phyloP scores from a whole-genome alignment of 2,797 vertebrate genomes.

The Tenualosa thibaudeaui region DNA sequence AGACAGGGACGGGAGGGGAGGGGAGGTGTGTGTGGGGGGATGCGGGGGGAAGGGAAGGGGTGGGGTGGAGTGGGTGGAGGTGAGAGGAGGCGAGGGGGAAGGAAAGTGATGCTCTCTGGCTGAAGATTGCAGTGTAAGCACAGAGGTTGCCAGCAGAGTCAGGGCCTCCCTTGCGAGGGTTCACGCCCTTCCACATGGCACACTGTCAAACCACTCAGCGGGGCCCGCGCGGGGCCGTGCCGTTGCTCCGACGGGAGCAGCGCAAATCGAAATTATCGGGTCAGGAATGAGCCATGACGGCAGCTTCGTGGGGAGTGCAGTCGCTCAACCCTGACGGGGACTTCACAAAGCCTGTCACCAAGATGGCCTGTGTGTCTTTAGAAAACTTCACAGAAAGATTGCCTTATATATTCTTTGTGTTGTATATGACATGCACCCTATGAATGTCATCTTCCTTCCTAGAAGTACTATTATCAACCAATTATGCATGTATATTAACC shows the following conservation, averaged over 20 bases:
- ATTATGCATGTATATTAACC: neutral
- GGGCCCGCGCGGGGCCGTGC: neutral
- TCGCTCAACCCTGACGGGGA: neutral
- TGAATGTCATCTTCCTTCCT: neutral
- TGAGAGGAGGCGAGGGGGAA: neutral
- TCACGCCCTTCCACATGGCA: conserved; percentile 20
- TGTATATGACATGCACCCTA: neutral
- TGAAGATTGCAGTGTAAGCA: conserved; percentile 20
- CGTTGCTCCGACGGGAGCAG: neutral
- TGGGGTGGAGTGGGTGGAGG: neutral
- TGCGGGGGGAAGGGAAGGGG: neutral
- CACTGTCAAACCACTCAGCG: conserved; percentile 3
- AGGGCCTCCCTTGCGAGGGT: neutral
- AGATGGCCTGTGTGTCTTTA: neutral
- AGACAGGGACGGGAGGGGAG: neutral
- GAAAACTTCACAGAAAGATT: neutral
- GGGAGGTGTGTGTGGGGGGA: neutral
- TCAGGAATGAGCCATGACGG: neutral
- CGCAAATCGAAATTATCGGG: neutral
- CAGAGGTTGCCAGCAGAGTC: neutral
- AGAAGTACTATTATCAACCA: too few relatives aligned
- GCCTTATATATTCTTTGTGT: neutral
- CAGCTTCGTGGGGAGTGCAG: neutral
- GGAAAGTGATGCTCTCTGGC: neutral
- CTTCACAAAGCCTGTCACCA: neutral